phyloP scores from a whole-genome alignment of 2,888 invertebrate species.

The Drosophila limbata region DNA sequence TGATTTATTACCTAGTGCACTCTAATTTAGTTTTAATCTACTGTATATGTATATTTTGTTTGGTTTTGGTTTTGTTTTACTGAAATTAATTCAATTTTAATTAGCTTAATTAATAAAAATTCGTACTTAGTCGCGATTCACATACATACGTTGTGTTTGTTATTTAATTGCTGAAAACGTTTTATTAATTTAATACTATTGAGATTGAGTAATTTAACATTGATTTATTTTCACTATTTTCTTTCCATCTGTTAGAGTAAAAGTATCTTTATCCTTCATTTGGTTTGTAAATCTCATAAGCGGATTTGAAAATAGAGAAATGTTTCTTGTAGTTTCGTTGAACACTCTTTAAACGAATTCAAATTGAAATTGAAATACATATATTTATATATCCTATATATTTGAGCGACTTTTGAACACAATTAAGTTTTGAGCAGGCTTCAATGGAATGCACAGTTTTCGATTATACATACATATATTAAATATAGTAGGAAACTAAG shows the following conservation, averaged over 20 bases:
- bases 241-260: constrained; percentile 6
- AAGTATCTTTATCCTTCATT: constrained; percentile 8
- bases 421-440: constrained; percentile 35
- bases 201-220: constrained; percentile 56
- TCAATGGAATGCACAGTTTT: constrained; percentile 18
- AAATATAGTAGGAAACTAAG: constrained; percentile 11
- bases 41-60: constrained; percentile 48
- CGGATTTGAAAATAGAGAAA: constrained; percentile 30
- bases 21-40: constrained; percentile 70
- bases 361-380: constrained; percentile 37
- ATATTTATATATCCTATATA: constrained; percentile 20
- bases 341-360: constrained; percentile 43
- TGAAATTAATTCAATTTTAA: constrained; percentile 65
- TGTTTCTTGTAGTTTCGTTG: constrained; percentile 44
- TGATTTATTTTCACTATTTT: constrained; percentile 1
- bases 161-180: constrained; percentile 62
- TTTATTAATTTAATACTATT: constrained; percentile 63
- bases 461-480: background rate
- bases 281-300: constrained; percentile 25
- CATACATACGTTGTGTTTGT: constrained; percentile 57
- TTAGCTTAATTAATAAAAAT: constrained; percentile 80
- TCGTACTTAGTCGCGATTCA: constrained; percentile 76
- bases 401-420: constrained; percentile 50
- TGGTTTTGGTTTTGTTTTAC: constrained; percentile 44
- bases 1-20: constrained; percentile 60